Evolutionary conservation across 2,113 vertebrate genomes (phyloP).

Genomic region (Corythoichthys intestinalis): DNA sequence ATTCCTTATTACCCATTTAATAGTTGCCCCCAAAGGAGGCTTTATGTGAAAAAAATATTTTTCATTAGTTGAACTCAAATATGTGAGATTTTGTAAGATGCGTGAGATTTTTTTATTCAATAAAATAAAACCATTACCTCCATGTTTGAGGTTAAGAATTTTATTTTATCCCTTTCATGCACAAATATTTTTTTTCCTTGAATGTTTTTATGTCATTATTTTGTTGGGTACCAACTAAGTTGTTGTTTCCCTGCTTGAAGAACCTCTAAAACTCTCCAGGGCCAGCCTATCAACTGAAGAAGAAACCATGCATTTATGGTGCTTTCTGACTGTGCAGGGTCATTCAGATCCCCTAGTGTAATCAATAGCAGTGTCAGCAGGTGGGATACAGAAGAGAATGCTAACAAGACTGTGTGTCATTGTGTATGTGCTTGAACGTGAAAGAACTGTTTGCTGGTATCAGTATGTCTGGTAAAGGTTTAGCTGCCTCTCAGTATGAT

Average conservation of each 20-base stretch:
- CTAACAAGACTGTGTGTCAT: slow-evolving; percentile 24
- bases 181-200: no score
- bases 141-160: no score
- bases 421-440: slow-evolving; percentile 1
- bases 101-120: no score
- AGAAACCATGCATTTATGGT: slow-evolving; percentile 32
- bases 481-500: slow-evolving; percentile 45
- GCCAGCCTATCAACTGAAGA: slow-evolving; percentile 4
- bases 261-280: slow-evolving; percentile 16
- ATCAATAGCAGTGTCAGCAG: slow-evolving; percentile 42
- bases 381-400: slow-evolving; percentile 35
- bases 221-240: background rate
- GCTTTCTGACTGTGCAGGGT: slow-evolving; percentile 33
- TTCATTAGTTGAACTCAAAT: no score
- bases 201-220: slow-evolving; percentile 1
- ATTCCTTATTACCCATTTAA: background rate
- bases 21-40: background rate
- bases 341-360: slow-evolving; percentile 40
- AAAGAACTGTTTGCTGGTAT: slow-evolving; percentile 16
- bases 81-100: no score
- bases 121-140: no score
- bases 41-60: background rate
- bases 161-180: background rate
- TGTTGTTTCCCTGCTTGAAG: slow-evolving; percentile 1
- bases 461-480: slow-evolving; percentile 25